phyloP scores from a whole-genome alignment of 2,797 vertebrate genomes.

The Myripristis murdjan region DNA sequence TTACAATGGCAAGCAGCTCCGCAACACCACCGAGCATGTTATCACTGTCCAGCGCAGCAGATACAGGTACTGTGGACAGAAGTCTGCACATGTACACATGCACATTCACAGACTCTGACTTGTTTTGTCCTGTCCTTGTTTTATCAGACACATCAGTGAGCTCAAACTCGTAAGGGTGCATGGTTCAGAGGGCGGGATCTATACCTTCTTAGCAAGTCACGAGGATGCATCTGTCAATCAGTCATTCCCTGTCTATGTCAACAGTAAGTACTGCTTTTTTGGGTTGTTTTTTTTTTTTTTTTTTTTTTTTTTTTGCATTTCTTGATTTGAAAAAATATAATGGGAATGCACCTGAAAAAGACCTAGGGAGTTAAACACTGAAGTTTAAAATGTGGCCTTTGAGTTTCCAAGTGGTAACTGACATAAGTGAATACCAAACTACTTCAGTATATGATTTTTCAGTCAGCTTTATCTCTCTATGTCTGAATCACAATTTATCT shows the following conservation, averaged over 20 bases:
- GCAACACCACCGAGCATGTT: conserved; percentile 93
- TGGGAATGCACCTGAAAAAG: not conserved
- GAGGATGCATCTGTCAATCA: conserved; percentile 88
- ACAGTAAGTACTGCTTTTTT: conserved; percentile 90
- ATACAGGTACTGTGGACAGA: conserved; percentile 89
- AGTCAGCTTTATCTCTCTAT: not conserved
- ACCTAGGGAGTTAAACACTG: too few species aligned
- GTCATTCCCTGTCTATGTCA: conserved; percentile 93
- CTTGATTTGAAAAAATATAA: not conserved
- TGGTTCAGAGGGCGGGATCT: conserved; percentile 93
- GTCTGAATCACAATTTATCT: not conserved
- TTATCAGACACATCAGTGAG: conserved; percentile 89
- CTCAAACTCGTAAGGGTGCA: conserved; percentile 94
- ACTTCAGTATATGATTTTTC: too few species aligned
- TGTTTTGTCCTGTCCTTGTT: not conserved
- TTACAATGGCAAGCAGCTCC: conserved; percentile 88
- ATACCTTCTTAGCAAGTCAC: conserved; percentile 92
- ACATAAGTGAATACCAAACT: too few species aligned
- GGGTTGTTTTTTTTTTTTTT: too few species aligned
- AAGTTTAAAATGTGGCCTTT: not conserved
- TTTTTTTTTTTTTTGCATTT: not conserved
- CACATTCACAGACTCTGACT: not conserved
- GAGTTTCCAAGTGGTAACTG: too few species aligned
- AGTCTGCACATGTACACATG: not conserved
- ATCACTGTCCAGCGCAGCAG: conserved; percentile 88